phyloP scores from a whole-genome alignment of 2,797 vertebrate genomes.

The Pempheris klunzingeri region DNA sequence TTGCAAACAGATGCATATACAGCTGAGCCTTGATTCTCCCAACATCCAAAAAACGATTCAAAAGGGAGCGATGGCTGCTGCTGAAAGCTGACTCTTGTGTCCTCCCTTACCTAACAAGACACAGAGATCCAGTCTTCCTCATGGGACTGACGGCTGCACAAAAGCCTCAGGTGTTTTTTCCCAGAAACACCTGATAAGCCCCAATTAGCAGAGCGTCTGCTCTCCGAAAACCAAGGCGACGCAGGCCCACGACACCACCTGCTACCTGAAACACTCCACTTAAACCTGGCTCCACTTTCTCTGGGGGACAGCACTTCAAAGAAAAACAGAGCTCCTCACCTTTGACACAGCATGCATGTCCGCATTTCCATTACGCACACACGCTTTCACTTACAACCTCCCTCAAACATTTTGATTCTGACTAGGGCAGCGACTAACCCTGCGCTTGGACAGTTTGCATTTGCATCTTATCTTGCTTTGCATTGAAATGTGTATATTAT shows the following conservation, averaged over 20 bases:
- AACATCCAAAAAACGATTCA: neutral
- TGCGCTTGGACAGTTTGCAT: slow-evolving; percentile 28
- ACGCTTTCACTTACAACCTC: slow-evolving; percentile 1
- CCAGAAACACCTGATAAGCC: slow-evolving; percentile 85
- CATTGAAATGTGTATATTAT: slow-evolving; percentile 18
- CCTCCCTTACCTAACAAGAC: slow-evolving; percentile 49
- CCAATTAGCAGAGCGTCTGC: slow-evolving; percentile 79
- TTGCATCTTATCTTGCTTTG: slow-evolving; percentile 37
- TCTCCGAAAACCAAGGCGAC: slow-evolving; percentile 56
- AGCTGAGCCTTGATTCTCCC: neutral
- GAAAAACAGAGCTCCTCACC: neutral
- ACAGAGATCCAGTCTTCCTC: slow-evolving; percentile 31
- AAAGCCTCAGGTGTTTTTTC: slow-evolving; percentile 79
- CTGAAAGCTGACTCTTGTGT: slow-evolving; percentile 64
- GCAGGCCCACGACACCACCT: slow-evolving; percentile 52
- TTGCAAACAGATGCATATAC: neutral
- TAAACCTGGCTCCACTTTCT: slow-evolving; percentile 59
- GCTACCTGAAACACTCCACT: slow-evolving; percentile 56
- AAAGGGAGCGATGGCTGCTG: neutral
- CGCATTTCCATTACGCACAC: neutral
- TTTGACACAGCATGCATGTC: neutral
- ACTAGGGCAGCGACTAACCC: slow-evolving; percentile 19
- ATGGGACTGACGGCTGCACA: slow-evolving; percentile 68
- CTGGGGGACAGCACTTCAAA: slow-evolving; percentile 20
- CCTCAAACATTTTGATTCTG: slow-evolving; percentile 14